Evolutionary conservation across 2,113 vertebrate species (phyloP).

Genomic region (Scalopus aquaticus): DNA sequence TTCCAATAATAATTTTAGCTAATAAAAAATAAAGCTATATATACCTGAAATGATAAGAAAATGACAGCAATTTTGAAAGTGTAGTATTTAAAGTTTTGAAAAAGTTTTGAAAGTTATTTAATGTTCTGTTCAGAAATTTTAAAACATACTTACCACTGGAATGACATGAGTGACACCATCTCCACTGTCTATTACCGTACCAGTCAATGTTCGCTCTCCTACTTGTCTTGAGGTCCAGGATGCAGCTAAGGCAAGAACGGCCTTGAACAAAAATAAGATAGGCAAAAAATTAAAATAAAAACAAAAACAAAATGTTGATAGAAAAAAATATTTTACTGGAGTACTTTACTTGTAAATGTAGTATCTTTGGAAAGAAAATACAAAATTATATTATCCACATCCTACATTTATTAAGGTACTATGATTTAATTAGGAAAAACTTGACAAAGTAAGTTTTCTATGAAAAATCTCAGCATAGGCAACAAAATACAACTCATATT

Average conservation of each 20-base stretch:
- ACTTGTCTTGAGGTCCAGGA: conserved; percentile 99
- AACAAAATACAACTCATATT: background rate
- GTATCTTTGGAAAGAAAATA: conserved; percentile 28
- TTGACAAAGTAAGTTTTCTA: background rate
- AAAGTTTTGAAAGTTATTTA: background rate
- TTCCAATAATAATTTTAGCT: background rate
- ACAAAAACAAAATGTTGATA: background rate
- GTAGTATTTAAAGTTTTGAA: background rate
- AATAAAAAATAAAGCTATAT: background rate
- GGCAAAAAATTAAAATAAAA: background rate
- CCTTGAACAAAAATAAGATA: conserved; percentile 83
- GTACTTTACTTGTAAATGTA: conserved; percentile 30
- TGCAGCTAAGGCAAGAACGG: conserved; percentile 97
- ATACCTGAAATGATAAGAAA: background rate
- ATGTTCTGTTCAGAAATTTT: conserved; percentile 1
- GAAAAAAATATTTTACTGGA: background rate
- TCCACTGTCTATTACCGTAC: conserved; percentile 98
- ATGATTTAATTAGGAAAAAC: conserved; percentile 13
- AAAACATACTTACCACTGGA: conserved; percentile 93
- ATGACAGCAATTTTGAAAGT: background rate
- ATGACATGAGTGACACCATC: conserved; percentile 99
- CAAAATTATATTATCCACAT: conserved; percentile 3
- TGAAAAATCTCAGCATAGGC: background rate
- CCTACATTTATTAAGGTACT: background rate
- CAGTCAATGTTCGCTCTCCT: conserved; percentile 96